These are phyloP conservation scores for Hormiphora californensis DNA, from an alignment of 37 sponge, comb jelly and placozoan genomes.

Conservation along the genomic window DNA sequence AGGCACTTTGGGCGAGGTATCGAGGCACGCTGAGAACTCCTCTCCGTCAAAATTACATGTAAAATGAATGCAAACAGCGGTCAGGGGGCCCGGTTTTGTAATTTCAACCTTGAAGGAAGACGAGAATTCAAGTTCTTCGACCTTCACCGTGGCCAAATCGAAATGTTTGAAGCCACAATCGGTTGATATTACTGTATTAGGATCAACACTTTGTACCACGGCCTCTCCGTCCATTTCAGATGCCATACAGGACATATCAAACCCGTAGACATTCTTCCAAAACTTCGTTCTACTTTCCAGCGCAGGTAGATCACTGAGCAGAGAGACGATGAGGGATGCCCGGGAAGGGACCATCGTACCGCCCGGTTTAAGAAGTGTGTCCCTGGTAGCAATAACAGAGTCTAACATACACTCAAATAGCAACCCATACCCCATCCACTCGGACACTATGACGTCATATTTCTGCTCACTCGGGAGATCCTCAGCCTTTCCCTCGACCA, in stretches of 20 bases:
- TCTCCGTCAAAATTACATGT: constrained; percentile 36
- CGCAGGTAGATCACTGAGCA: background rate
- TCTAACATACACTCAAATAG: constrained; percentile 50
- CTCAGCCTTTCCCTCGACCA: constrained; percentile 1
- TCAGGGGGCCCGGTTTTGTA: background rate
- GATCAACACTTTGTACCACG: background rate
- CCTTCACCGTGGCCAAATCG: constrained; percentile 5
- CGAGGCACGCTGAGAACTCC: background rate
- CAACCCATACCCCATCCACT: constrained; percentile 44
- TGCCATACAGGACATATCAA: background rate
- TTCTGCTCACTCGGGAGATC: background rate
- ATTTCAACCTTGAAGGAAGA: background rate
- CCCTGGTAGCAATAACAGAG: constrained; percentile 25
- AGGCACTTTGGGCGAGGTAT: background rate
- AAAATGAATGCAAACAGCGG: background rate
- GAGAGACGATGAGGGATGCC: background rate
- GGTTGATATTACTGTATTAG: background rate
- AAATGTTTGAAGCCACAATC: constrained; percentile 36
- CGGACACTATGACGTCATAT: background rate
- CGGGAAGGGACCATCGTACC: constrained; percentile 22
- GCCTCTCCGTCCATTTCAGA: constrained; percentile 8
- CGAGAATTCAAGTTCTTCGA: constrained; percentile 1
- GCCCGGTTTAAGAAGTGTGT: constrained; percentile 10
- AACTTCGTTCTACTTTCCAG: background rate
- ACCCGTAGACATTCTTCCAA: constrained; percentile 32